Evolutionary conservation across 2,113 vertebrate species (phyloP).

Genomic region (Notarius lentiginosus): DNA sequence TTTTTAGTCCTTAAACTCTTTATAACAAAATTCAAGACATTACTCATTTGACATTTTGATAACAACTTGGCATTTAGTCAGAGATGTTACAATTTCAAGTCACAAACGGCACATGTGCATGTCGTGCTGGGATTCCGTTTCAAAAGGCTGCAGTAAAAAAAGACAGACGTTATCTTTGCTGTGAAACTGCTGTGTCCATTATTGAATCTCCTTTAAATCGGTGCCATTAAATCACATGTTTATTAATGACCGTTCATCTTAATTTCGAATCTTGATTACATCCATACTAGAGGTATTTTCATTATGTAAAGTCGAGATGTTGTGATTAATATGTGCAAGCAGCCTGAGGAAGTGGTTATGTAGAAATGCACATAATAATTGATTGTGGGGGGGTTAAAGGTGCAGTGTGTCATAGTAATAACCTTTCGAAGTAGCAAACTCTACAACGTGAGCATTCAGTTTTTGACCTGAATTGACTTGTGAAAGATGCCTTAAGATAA

Average conservation of each 20-base stretch:
- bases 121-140: not conserved
- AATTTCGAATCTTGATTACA: not conserved
- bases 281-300: no score
- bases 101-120: not conserved
- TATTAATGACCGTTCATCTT: not conserved
- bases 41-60: slow-evolving; percentile 31
- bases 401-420: not conserved
- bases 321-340: not conserved
- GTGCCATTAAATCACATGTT: not conserved
- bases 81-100: not conserved
- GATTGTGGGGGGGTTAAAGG: not conserved
- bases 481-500: not conserved
- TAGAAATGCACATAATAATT: not conserved
- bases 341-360: not conserved
- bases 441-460: not conserved
- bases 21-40: not conserved
- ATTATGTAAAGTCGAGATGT: not conserved
- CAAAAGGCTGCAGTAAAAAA: not conserved
- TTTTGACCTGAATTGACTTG: not conserved
- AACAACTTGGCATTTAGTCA: slow-evolving; percentile 26
- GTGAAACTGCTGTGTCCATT: not conserved
- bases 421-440: not conserved
- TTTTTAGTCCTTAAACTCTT: not conserved
- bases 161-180: not conserved
- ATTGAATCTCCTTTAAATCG: not conserved